phyloP scores from a whole-genome alignment of 2,888 invertebrate genomes.

The Cosmorhoe ocellata region DNA sequence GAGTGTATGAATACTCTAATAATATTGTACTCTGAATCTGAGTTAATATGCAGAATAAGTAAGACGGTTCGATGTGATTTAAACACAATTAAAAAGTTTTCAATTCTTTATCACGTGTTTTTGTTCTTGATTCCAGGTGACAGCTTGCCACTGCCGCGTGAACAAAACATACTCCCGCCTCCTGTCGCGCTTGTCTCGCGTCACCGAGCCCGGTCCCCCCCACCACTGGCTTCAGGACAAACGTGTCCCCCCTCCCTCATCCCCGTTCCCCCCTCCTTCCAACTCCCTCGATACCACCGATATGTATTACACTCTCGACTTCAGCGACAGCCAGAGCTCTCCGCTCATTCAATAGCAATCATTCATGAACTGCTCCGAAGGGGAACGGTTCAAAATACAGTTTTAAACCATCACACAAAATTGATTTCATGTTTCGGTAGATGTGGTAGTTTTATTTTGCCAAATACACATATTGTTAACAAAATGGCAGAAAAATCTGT shows the following conservation, averaged over 20 bases:
- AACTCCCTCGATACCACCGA: slow-evolving; percentile 86
- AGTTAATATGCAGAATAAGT: too few species aligned
- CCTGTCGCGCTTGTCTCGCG: slow-evolving; percentile 80
- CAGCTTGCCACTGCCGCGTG: slow-evolving; percentile 90
- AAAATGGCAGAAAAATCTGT: slow-evolving; percentile 13
- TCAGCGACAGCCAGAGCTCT: slow-evolving; percentile 89
- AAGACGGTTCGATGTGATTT: too few species aligned
- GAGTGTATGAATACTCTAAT: too few species aligned
- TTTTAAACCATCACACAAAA: slow-evolving; percentile 46
- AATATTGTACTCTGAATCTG: too few species aligned
- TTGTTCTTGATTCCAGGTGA: slow-evolving; percentile 78
- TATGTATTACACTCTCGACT: slow-evolving; percentile 90
- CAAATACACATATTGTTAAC: too few species aligned
- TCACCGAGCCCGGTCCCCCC: slow-evolving; percentile 57
- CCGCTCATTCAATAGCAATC: slow-evolving; percentile 87
- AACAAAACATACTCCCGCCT: slow-evolving; percentile 88
- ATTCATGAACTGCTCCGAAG: slow-evolving; percentile 74
- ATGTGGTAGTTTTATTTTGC: background rate
- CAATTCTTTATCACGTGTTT: background rate
- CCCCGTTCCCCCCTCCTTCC: slow-evolving; percentile 54
- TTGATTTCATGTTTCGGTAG: background rate
- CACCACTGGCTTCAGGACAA: slow-evolving; percentile 85
- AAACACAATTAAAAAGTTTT: too few species aligned
- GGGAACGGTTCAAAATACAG: slow-evolving; percentile 76
- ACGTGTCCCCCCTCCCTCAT: slow-evolving; percentile 51